Conservation (phyloP, 2,797 vertebrate genomes). For the Natrix natrix region DNA sequence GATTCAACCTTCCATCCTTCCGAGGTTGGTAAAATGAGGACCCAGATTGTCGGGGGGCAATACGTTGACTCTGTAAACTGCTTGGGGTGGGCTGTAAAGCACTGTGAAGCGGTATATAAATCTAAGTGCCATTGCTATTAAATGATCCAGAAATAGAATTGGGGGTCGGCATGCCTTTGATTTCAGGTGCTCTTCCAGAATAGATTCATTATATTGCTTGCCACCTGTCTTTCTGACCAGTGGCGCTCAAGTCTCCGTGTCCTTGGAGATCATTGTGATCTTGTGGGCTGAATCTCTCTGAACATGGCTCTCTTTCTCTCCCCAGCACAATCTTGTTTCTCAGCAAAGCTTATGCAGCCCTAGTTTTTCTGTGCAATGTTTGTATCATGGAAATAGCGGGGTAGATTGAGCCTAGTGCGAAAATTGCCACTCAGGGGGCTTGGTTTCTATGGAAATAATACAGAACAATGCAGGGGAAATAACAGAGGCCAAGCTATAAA, state of each 20-base stretch:
- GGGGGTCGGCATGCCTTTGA: not conserved
- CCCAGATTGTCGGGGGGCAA: too few relatives aligned
- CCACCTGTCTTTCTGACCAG: not conserved
- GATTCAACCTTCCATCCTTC: too few relatives aligned
- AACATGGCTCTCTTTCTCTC: constrained; percentile 47
- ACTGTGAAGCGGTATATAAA: too few relatives aligned
- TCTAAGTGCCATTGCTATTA: too few relatives aligned
- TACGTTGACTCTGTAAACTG: too few relatives aligned
- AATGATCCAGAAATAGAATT: not conserved
- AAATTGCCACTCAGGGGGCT: constrained; percentile 42
- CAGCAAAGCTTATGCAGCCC: constrained; percentile 28
- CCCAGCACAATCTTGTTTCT: not conserved
- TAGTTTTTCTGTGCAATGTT: constrained; percentile 35
- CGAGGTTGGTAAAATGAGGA: too few relatives aligned
- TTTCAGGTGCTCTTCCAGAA: not conserved
- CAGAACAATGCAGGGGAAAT: constrained; percentile 33
- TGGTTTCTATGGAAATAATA: constrained; percentile 63
- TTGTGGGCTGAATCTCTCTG: constrained; percentile 18
- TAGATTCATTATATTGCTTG: accelerated
- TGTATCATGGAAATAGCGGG: constrained; percentile 19
- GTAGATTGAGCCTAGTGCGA: constrained; percentile 45
- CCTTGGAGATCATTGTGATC: constrained; percentile 2
- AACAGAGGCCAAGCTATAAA: constrained; percentile 28
- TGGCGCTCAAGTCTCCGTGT: not conserved
- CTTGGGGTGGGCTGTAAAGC: too few relatives aligned